Evolutionary conservation across 2,888 invertebrate genomes (phyloP), one percentile per base, ranked within the genome.

Genomic region (Microdon myrmicae): DNA sequence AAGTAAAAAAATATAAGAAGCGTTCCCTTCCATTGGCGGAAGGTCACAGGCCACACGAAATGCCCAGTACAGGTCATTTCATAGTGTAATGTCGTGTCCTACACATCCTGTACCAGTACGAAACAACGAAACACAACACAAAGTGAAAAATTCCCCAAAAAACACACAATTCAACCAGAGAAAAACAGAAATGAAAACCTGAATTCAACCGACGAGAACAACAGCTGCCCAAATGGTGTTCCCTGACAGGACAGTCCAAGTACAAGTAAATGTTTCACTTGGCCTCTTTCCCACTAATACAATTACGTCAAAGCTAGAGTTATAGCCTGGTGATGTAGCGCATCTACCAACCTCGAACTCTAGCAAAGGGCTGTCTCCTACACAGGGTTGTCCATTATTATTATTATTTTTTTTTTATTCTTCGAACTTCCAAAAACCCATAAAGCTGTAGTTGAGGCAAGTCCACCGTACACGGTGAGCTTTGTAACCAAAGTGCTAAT

Each of bases 401-500:
- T 35, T 31, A 12, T 31, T 25, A 14, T 5, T 19, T 22, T 17
- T 51, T 41, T 19, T 29, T 45, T n/a, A n/a, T 19, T 26, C 19
- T 6, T 17, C 19, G 10, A 14, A 20, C 35, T 43, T 51, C 43
- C 43, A n/a, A n/a, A n/a, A n/a, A n/a, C n/a, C n/a, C n/a, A n/a
- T n/a, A n/a, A n/a, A n/a, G n/a, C n/a, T n/a, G n/a, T n/a, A n/a
- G n/a, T n/a, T n/a, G n/a, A n/a, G n/a, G n/a, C n/a, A n/a, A n/a
- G n/a, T 39, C 22, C 43, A 13, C 38, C 56, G 39, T 43, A 14
- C 41, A 64, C 56, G 61, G 61, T 64, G 61, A 56, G 51, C 66
- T 64, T 66, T 66, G 64, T 60, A 56, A 69, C 68, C 68, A 58
- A 68, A 70, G 68, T 70, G 69, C 69, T 70, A 70, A 70, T 70